These are phyloP conservation scores for Thaumatotibia leucotreta DNA, from an alignment of 1,140 invertebrate species.

Conservation along the genomic window DNA sequence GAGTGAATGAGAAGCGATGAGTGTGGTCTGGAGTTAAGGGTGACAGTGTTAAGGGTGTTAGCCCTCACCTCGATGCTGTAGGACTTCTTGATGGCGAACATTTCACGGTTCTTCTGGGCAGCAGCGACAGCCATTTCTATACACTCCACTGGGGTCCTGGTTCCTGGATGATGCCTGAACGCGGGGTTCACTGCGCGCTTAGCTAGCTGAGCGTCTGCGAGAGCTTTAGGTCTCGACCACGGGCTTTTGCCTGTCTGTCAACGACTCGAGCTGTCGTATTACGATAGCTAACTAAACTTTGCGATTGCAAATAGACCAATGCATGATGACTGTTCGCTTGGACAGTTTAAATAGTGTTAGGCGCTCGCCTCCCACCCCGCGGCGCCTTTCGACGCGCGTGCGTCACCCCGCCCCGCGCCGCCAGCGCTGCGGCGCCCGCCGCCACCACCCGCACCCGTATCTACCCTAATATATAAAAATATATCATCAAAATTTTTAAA, in stretches of 20 bases:
- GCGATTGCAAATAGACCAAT: conserved; percentile 76
- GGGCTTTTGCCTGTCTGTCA: conserved; percentile 75
- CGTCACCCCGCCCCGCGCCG: conserved; percentile 50
- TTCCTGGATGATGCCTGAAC: conserved; percentile 56
- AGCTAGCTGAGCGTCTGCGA: conserved; percentile 73
- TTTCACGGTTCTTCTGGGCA: conserved; percentile 93
- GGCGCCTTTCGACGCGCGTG: conserved; percentile 61
- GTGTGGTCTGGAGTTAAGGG: neutral
- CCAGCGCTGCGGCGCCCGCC: conserved; percentile 24
- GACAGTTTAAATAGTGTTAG: conserved; percentile 76
- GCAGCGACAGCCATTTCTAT: conserved; percentile 87
- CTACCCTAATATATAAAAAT: no score
- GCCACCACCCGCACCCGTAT: conserved; percentile 20
- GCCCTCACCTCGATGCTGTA: conserved; percentile 96
- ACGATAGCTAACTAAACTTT: conserved; percentile 73
- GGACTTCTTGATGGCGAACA: conserved; percentile 97
- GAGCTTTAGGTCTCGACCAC: conserved; percentile 74
- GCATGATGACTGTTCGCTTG: conserved; percentile 71
- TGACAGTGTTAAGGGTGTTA: neutral
- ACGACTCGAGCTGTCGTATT: conserved; percentile 71
- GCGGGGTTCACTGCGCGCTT: conserved; percentile 69
- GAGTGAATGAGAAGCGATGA: neutral
- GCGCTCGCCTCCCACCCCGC: conserved; percentile 63
- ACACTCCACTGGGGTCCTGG: conserved; percentile 49
- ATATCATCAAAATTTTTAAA: no score